Base-by-base conservation (phyloP, 2,113 vertebrate genomes). In the Oenanthe melanoleuca region DNA sequence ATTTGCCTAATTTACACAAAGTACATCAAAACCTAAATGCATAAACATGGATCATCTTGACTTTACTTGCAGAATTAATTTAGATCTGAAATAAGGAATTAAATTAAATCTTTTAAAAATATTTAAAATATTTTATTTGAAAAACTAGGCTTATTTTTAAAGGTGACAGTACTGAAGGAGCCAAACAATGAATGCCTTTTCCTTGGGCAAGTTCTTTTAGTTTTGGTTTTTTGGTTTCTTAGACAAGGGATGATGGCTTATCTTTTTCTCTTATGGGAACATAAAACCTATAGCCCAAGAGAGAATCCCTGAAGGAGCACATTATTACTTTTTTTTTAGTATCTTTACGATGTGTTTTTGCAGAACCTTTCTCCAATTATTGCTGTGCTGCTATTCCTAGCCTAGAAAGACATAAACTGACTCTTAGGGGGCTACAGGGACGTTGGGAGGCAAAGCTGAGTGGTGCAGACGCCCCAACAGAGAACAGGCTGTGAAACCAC, bases 361-460 rank as follows among this genome's bases (percentile, higher is more conserved):
- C 52, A 67, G 56, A 81, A 26, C 16, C 44, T 40, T 61, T 64
- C 66, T 71, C 38, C 25, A 42, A 56, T 28, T 8, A 65, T 26
- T 49, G 34, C 21, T 31, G 17, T 33, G 44, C 29, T 81, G 26
- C 14, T 53, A 16, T 38, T 34, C 31, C 40, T 21, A 53, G 49
- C 16, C 55, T 53, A 52, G 40, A 70, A 77, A 83, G 28, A 21
- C 17, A 25, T 14, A 31, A 60, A 50, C 2, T 26, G 63, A 59
- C 80, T 12, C n/a, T 20, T 37, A 40, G 12, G 66, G 23, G 28
- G 20, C 74, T 65, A 29, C 15, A 49, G 47, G 70, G 24, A 33
- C 1, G 0, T 2, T 33, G 21, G 7, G 34, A n/a, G 23, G 52
- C 20, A 71, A 80, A 57, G 28, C 49, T 15, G 23, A 53, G 17